Evolutionary conservation across 2,888 invertebrate genomes (phyloP), one percentile per base, ranked within the genome.

Genomic region (Habroteleia sp.): DNA sequence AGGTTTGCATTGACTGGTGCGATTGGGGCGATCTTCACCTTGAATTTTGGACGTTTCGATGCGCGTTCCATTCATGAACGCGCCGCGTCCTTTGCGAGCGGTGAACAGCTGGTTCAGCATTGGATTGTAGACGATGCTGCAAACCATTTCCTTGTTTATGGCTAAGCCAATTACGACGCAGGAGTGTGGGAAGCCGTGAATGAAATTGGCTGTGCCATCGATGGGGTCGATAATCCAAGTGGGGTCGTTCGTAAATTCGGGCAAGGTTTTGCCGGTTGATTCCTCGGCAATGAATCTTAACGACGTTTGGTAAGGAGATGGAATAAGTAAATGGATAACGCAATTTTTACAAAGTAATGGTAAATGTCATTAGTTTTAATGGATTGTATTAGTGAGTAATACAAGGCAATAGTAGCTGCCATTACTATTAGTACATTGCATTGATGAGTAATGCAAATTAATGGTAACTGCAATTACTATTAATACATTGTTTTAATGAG

Each of bases 211-310:
- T 0, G 96, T 97, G n/a, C 96, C 96, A 89, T 96, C 96, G 44
- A 97, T 94, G 1, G 96, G 96, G 89, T 96, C 95, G 71, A 95
- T 94, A 73, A 95, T 94, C 95, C 95, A 95, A 0, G 96, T 97
- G 16, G 96, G 96, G 20, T 91, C 92, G 83, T 94, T 91, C 0
- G 94, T 95, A 74, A 95, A 89, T 54, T 91, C 90, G 48, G 92
- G 91, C 46, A 91, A 90, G n/a, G 87, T 85, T 42, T 89, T 89
- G 1, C 90, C 89, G 0, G 90, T 89, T 20, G 92, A 91, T 87
- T 97, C 96, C 86, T 97, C 96, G 0, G 94, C 95, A 80, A 96
- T 96, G 84, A 95, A 95, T 84, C 94, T 94, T 77, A 20, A 3
- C 20, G 5, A n/a, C n/a, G n/a, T n/a, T n/a, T n/a, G n/a, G n/a